Percentiles rank a stretch among this genome's conserved stretches.
These are phyloP conservation scores for Notarius quadriscutis DNA, from an alignment of 2,113 vertebrate species.

Conservation along the genomic window DNA sequence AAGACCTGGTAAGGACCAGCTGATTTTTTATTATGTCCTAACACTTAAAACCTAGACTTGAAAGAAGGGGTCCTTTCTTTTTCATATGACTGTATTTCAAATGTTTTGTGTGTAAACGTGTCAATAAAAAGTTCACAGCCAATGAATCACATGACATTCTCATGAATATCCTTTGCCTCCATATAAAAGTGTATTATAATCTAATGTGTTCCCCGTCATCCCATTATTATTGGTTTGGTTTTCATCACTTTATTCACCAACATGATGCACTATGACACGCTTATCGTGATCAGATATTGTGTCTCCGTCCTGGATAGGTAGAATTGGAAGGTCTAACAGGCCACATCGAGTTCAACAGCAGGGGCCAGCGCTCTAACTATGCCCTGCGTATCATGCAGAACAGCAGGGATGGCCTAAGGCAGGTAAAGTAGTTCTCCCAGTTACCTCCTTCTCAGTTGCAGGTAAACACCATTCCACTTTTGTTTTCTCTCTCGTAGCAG, in stretches of 20 bases:
- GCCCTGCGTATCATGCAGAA: constrained; percentile 93
- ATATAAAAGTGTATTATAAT: background rate
- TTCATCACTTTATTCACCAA: background rate
- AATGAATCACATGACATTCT: background rate
- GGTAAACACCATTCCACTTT: constrained; percentile 30
- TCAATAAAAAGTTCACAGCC: background rate
- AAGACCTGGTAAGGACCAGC: no score
- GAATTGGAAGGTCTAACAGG: constrained; percentile 99
- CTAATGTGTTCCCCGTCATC: background rate
- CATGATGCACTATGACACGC: background rate
- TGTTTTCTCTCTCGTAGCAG: constrained; percentile 6
- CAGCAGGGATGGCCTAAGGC: constrained; percentile 83
- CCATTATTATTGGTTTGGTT: constrained; percentile 6
- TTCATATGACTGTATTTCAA: no score
- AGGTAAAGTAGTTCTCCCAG: constrained; percentile 78
- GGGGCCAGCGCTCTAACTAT: constrained; percentile 95
- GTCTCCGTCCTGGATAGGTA: constrained; percentile 92
- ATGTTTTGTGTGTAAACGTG: background rate
- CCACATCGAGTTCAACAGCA: constrained; percentile 99
- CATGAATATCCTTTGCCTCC: background rate
- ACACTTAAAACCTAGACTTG: no score
- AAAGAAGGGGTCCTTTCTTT: no score
- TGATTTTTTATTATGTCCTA: no score
- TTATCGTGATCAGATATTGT: constrained; percentile 41
- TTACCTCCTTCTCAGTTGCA: constrained; percentile 25